phyloP scores from a whole-genome alignment of 1,140 invertebrate genomes.

The Aphidius ervi region DNA sequence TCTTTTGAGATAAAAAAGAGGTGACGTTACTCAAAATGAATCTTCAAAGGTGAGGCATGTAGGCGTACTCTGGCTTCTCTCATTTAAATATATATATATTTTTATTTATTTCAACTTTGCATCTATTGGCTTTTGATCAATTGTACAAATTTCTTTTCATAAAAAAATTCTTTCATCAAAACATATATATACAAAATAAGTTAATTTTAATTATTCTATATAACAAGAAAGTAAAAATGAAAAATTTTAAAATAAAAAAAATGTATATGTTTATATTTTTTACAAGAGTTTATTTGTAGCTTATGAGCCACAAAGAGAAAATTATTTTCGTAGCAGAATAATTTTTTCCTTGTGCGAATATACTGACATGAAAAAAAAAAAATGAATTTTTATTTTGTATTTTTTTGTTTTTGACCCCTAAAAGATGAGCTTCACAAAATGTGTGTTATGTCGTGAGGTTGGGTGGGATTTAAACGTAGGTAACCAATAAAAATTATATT shows the following conservation, averaged over 20 bases:
- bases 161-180: conserved; percentile 6
- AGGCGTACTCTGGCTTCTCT: conserved; percentile 1
- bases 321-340: conserved; percentile 1
- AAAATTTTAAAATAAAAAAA: too few species aligned
- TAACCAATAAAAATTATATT: conserved; percentile 17
- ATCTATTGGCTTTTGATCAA: conserved; percentile 4
- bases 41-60: conserved; percentile 9
- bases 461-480: conserved; percentile 7
- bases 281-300: too few species aligned
- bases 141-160: not conserved
- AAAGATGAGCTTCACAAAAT: not conserved
- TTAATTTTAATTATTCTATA: not conserved
- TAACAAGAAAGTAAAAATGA: not conserved
- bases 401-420: not conserved
- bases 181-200: not conserved
- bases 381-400: conserved; percentile 2
- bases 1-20: conserved; percentile 20
- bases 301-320: too few species aligned
- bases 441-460: not conserved
- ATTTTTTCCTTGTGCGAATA: not conserved
- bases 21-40: conserved; percentile 18
- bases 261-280: too few species aligned
- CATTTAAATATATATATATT: not conserved
- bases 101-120: not conserved
- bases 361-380: not conserved